Conservation (phyloP, 2,797 vertebrate genomes). For the Lerista edwardsae region DNA sequence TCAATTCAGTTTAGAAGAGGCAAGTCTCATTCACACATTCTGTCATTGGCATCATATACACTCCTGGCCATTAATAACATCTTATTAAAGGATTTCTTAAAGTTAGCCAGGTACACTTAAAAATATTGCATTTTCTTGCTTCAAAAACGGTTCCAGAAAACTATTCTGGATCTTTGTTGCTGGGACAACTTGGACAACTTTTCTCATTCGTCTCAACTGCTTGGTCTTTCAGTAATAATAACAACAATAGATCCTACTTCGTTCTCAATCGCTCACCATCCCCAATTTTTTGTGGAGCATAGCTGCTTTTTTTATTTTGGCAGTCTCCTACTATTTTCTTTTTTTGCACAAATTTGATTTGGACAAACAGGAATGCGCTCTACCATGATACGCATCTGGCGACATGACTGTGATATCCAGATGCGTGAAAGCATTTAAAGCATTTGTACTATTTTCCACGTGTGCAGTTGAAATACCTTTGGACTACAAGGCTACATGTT, state of each 20-base stretch:
- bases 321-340: not conserved
- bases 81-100: not conserved
- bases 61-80: not conserved
- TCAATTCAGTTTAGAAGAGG: not conserved
- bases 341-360: conserved; percentile 3
- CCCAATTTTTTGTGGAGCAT: not conserved
- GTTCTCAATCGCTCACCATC: not conserved
- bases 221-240: not conserved
- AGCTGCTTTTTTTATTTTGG: not conserved
- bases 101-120: not conserved
- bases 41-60: not conserved
- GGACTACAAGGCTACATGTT: conserved; percentile 11
- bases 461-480: conserved; percentile 32
- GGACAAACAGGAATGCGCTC: conserved; percentile 2
- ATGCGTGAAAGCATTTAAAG: conserved; percentile 32
- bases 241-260: not conserved
- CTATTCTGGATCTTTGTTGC: not conserved
- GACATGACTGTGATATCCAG: conserved; percentile 31
- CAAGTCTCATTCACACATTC: not conserved
- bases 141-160: not conserved
- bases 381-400: conserved; percentile 30
- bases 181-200: not conserved
- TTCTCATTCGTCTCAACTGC: not conserved
- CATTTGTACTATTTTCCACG: conserved; percentile 31
- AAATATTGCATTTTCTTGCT: not conserved